A percentile compares a stretch with the other conserved stretches of the same genome.
These are phyloP conservation scores for Baryphthengus martii DNA, from an alignment of 2,113 vertebrate species.

Conservation along the genomic window DNA sequence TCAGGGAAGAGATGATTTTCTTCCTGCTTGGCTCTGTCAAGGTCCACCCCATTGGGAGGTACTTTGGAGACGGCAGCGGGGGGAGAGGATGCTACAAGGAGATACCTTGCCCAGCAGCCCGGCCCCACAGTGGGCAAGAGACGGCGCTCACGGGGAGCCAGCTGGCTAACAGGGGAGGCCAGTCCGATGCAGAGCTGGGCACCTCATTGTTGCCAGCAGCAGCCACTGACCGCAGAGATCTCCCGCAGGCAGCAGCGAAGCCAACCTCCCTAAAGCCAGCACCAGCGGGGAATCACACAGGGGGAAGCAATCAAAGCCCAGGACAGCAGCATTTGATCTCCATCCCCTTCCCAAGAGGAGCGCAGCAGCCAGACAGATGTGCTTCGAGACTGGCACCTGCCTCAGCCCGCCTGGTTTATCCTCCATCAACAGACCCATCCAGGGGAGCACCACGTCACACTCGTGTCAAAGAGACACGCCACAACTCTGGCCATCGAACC, in stretches of 20 bases:
- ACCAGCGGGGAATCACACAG: fast-evolving
- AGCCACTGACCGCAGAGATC: fast-evolving
- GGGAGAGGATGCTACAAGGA: neutral
- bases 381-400: neutral
- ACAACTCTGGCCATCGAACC: neutral
- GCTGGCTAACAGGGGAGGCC: neutral
- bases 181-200: neutral
- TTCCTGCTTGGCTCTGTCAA: neutral
- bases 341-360: neutral
- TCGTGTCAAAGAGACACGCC: fast-evolving
- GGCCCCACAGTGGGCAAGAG: fast-evolving
- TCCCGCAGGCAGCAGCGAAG: neutral
- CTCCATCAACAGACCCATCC: neutral
- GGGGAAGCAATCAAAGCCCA: neutral
- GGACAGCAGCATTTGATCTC: neutral
- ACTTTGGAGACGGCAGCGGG: neutral
- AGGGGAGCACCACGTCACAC: neutral
- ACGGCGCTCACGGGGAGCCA: neutral
- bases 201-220: neutral
- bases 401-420: neutral
- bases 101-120: neutral
- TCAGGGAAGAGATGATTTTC: neutral
- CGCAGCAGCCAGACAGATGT: neutral
- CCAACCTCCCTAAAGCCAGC: neutral
- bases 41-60: neutral